Base-by-base conservation (phyloP, 1,140 invertebrate genomes). In the Heterodera schachtii region DNA sequence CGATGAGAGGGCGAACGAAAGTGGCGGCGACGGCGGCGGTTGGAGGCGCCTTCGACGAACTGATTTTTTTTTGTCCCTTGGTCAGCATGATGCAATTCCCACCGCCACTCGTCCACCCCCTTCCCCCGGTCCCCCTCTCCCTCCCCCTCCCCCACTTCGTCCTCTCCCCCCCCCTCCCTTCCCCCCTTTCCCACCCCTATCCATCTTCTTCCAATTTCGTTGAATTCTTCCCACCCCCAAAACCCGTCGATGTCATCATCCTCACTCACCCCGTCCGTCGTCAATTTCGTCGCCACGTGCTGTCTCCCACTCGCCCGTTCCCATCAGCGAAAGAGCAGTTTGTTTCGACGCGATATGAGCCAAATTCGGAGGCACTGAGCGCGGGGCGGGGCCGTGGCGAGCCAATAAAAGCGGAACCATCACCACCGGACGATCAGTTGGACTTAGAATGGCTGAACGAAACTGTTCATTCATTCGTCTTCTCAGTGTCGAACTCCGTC, bases 251-350 rank as follows among this genome's bases (percentile, higher is more conserved):
- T 78, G 76, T 78, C 76, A 78, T 78, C 76, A 78, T 78, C 1
- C 43, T 78, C 67, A 66, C 47, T n/a, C n/a, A n/a, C n/a, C n/a
- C 9, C 31, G 19, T 31, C 60, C 8, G 21, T 78, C 52, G 60
- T 57, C 49, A 47, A 78, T 78, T 78, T 78, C 76, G 76, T 78
- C 76, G 76, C 76, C 76, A 78, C 76, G 76, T 78, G 76, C 64
- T n/a, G 46, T n/a, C 57, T 60, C 57, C 57, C 3, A 9, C 13
- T 60, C 6, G 57, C 21, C 69, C 69, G 76, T 78, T 78, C 76
- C 21, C 76, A 78, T 78, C 76, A n/a, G 9, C 69, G 76, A 78
- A 78, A 78, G 52, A 67, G 52, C 21, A n/a, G 69, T 64, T 21
- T 70, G 52, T 78, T 78, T 78, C 76, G 16, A 66, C 76, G 76